A percentile compares a stretch with the other conserved stretches of the same genome.
These are phyloP conservation scores for Phalanger gymnotis DNA, from an alignment of 2,797 vertebrate species.

Conservation along the genomic window DNA sequence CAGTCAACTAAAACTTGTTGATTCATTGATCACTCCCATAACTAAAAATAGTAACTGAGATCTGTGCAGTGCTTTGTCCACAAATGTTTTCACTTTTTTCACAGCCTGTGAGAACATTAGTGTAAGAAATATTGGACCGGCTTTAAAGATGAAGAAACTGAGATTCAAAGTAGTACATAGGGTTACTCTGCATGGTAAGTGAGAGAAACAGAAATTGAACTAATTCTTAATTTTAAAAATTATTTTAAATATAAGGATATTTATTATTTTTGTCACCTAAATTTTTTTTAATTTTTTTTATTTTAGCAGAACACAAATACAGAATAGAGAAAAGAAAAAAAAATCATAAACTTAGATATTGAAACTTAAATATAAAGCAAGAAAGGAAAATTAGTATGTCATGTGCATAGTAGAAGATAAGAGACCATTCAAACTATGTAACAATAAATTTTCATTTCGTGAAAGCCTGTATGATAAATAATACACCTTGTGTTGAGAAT, in stretches of 20 bases:
- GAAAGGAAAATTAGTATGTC: no score
- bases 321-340: no score
- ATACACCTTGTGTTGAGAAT: no score
- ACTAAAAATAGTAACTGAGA: not conserved
- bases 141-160: not conserved
- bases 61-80: not conserved
- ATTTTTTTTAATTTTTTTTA: no score
- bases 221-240: not conserved
- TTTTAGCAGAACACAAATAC: no score
- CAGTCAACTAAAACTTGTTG: not conserved
- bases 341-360: no score
- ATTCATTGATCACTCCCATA: not conserved
- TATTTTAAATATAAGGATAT: not conserved
- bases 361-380: no score
- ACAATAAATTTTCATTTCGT: no score
- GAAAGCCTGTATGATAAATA: no score
- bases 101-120: not conserved
- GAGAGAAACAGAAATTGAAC: not conserved
- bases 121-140: not conserved
- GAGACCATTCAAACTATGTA: no score
- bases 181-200: not conserved
- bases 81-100: not conserved
- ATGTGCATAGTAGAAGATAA: no score
- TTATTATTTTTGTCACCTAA: not conserved
- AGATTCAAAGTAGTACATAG: not conserved